Evolutionary conservation across 2,797 vertebrate species (phyloP).

Genomic region (Scyliorhinus canicula): DNA sequence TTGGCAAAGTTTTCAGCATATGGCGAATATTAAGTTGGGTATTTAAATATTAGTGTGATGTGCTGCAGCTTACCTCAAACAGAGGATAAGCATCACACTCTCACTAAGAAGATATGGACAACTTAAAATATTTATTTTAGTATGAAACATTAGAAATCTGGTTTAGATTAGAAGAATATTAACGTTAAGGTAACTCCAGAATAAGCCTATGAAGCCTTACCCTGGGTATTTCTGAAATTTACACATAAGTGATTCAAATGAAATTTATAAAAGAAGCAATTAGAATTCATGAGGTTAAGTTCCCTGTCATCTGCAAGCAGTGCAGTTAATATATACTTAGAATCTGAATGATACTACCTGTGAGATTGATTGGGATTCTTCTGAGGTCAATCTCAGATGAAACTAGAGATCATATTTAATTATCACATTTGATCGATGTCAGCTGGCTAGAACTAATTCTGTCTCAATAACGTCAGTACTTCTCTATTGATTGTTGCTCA

Average conservation of each 20-base stretch:
- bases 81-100: too few species aligned
- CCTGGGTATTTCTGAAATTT: not conserved
- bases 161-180: not conserved
- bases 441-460: slow-evolving; percentile 3
- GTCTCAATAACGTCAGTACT: slow-evolving; percentile 19
- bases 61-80: not conserved
- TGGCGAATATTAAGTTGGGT: not conserved
- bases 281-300: slow-evolving; percentile 25
- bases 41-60: not conserved
- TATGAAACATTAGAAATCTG: not conserved
- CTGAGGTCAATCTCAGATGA: slow-evolving; percentile 16
- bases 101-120: not conserved
- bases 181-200: not conserved
- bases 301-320: not conserved
- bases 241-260: not conserved
- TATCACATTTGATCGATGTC: slow-evolving; percentile 1
- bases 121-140: not conserved
- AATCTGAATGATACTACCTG: slow-evolving; percentile 3
- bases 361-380: slow-evolving; percentile 24
- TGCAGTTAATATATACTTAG: slow-evolving; percentile 1
- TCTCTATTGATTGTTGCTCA: slow-evolving; percentile 21
- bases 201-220: not conserved
- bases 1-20: not conserved
- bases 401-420: slow-evolving; percentile 32
- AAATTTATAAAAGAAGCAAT: slow-evolving; percentile 7